Evolutionary conservation across 2,797 vertebrate species (phyloP).

Genomic region (Myotis planiceps): DNA sequence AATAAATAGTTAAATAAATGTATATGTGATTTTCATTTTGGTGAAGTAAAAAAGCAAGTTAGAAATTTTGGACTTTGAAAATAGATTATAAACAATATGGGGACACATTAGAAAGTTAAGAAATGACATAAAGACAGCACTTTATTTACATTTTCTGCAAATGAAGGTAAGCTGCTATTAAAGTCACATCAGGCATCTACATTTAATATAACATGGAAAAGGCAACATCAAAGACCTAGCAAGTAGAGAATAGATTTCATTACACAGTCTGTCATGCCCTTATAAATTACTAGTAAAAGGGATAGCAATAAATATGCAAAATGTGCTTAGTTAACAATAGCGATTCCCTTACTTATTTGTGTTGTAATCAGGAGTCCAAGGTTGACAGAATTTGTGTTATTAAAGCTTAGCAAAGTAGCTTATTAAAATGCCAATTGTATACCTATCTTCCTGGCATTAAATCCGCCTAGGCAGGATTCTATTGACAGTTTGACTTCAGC

Average conservation of each 20-base stretch:
- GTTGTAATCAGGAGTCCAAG: constrained; percentile 57
- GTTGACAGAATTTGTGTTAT: constrained; percentile 65
- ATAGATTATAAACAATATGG: neutral
- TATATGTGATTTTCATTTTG: neutral
- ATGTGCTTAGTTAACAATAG: constrained; percentile 55
- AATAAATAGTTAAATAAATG: neutral
- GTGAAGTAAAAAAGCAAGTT: neutral
- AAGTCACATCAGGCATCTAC: constrained; percentile 21
- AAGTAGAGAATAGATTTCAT: constrained; percentile 6
- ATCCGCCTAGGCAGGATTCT: constrained; percentile 52
- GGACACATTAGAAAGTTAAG: neutral
- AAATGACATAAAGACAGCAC: neutral
- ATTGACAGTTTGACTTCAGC: constrained; percentile 62
- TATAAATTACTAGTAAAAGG: constrained; percentile 19
- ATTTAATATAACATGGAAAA: neutral
- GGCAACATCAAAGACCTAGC: neutral
- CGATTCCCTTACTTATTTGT: constrained; percentile 53
- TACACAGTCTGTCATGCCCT: neutral
- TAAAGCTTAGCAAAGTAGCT: constrained; percentile 67
- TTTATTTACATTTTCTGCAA: constrained; percentile 40
- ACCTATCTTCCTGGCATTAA: constrained; percentile 43
- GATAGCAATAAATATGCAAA: constrained; percentile 62
- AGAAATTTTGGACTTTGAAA: neutral
- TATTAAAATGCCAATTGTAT: constrained; percentile 70
- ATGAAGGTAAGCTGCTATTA: neutral